Conservation (phyloP, 2,888 invertebrate species). For the Chloroclystis v-ata region DNA sequence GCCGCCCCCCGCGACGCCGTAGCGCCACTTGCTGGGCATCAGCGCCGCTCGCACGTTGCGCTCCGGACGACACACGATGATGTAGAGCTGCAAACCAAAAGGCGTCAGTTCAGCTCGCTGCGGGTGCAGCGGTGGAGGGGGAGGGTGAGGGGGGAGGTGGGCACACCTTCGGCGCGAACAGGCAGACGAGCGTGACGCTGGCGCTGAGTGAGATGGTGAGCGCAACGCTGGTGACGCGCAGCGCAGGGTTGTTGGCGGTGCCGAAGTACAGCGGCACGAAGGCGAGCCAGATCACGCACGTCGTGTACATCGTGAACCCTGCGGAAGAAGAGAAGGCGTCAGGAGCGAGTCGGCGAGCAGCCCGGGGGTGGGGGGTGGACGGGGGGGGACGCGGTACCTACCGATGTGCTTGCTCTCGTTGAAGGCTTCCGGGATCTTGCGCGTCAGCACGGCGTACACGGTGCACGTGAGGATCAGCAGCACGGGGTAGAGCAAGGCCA, state of each 20-base stretch:
- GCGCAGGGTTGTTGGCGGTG: conserved; percentile 93
- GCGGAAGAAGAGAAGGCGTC: conserved; percentile 21
- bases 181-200: conserved; percentile 93
- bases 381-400: conserved; percentile 28
- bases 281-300: conserved; percentile 97
- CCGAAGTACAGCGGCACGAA: conserved; percentile 98
- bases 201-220: conserved; percentile 96
- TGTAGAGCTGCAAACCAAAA: conserved; percentile 47
- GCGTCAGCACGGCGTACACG: conserved; percentile 93
- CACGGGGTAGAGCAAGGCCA: conserved; percentile 95
- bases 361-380: not conserved
- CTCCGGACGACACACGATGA: conserved; percentile 60
- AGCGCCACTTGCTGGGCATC: conserved; percentile 55
- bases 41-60: conserved; percentile 61
- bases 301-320: conserved; percentile 99
- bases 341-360: not conserved
- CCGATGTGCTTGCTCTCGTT: conserved; percentile 98
- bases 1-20: conserved; percentile 33
- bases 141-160: conserved; percentile 86
- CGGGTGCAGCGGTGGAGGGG: conserved; percentile 71
- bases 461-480: conserved; percentile 93
- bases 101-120: conserved; percentile 85
- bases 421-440: conserved; percentile 98
- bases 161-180: conserved; percentile 97
- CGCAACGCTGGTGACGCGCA: conserved; percentile 96